phyloP scores from a whole-genome alignment of 2,113 vertebrate genomes.

The Miniopterus natalensis region DNA sequence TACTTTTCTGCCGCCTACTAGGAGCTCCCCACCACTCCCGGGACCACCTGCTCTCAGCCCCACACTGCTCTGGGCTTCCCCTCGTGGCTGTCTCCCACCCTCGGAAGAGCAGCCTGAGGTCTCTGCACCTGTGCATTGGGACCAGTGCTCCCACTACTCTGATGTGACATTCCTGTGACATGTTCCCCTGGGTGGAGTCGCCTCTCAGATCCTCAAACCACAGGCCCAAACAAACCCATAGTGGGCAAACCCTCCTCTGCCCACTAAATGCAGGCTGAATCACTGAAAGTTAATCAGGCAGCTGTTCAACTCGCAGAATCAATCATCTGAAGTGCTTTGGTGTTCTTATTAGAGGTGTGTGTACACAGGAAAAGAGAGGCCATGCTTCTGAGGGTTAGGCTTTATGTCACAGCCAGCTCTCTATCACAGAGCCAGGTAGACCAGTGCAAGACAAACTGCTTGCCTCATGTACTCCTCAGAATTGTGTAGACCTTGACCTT shows the following conservation, averaged over 20 bases:
- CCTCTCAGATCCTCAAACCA: background rate
- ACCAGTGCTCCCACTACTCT: background rate
- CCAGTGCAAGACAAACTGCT: fast-evolving
- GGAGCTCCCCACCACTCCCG: too few relatives aligned
- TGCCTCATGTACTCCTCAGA: background rate
- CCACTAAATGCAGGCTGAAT: background rate
- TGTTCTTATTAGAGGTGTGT: background rate
- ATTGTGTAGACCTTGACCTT: background rate
- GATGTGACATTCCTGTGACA: background rate
- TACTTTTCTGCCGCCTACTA: fast-evolving
- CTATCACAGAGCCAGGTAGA: background rate
- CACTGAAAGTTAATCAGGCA: background rate
- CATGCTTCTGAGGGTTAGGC: fast-evolving
- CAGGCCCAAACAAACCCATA: background rate
- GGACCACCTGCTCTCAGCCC: background rate
- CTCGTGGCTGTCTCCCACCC: background rate
- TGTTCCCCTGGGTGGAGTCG: background rate
- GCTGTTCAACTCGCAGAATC: background rate
- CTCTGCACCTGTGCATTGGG: background rate
- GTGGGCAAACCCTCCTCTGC: background rate
- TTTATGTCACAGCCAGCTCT: fast-evolving
- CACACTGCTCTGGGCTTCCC: fast-evolving
- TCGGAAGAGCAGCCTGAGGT: background rate
- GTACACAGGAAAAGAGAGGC: background rate
- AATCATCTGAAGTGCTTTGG: fast-evolving